These are phyloP conservation scores for Charina bottae DNA, from an alignment of 2,113 vertebrate genomes.

Conservation along the genomic window DNA sequence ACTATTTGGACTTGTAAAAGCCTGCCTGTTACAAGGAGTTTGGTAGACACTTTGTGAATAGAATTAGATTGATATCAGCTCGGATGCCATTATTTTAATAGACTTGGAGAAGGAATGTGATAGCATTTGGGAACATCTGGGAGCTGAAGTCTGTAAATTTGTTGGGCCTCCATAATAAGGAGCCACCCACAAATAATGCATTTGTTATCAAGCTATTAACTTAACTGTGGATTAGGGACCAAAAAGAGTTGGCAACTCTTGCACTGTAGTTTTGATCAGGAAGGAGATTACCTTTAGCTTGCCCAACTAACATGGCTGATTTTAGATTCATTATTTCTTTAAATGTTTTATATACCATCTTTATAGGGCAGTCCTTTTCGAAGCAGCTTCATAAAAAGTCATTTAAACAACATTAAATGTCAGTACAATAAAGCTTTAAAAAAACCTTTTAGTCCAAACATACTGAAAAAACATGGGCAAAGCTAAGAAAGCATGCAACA, in stretches of 20 bases:
- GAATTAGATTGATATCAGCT: neutral
- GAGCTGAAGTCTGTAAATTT: neutral
- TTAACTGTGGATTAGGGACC: neutral
- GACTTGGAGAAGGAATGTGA: neutral
- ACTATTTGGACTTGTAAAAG: neutral
- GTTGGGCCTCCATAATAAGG: neutral
- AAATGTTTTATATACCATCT: neutral
- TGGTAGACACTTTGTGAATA: neutral
- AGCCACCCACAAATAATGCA: neutral
- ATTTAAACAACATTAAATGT: neutral
- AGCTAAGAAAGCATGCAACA: neutral
- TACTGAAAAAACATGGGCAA: neutral
- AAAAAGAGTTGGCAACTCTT: neutral
- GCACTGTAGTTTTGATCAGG: neutral
- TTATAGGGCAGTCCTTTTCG: neutral
- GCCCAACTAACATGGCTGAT: neutral
- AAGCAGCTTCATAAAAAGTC: neutral
- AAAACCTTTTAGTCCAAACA: neutral
- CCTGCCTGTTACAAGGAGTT: neutral
- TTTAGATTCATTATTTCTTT: neutral
- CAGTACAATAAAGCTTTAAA: neutral
- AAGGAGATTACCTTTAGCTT: neutral
- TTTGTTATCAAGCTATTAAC: neutral
- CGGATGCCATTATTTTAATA: neutral
- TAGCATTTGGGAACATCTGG: neutral